A percentile compares a stretch with the other conserved stretches of the same genome.
Evolutionary conservation across 2,888 invertebrate species (phyloP).

Genomic region (Therioaphis trifolii): DNA sequence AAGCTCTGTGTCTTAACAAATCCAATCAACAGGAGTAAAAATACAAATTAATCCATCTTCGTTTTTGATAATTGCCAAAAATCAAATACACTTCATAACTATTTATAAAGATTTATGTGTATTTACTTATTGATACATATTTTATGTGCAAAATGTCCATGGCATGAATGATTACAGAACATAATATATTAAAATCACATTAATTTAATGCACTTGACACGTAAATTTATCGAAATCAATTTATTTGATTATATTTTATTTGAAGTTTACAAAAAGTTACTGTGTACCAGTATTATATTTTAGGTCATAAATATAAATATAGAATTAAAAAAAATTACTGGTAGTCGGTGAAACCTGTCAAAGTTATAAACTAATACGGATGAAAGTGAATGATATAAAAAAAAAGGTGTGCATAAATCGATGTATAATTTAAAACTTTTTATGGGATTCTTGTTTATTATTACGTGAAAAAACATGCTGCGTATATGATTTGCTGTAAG

Average conservation of each 20-base stretch:
- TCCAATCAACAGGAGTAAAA: too few species aligned
- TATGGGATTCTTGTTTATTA: too few species aligned
- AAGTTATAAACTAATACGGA: neutral
- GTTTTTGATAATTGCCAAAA: too few species aligned
- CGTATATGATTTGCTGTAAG: too few species aligned
- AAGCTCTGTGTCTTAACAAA: too few species aligned
- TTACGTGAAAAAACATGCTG: too few species aligned
- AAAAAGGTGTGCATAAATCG: neutral
- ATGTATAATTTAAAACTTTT: neutral
- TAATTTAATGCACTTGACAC: neutral
- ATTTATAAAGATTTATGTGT: too few species aligned
- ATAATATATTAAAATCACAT: neutral
- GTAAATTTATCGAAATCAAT: neutral
- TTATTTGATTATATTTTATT: neutral
- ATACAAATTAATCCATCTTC: too few species aligned
- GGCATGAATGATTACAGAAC: too few species aligned
- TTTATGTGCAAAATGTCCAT: too few species aligned
- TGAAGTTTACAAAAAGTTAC: neutral
- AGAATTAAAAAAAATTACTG: neutral
- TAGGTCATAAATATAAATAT: neutral
- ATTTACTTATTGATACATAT: too few species aligned
- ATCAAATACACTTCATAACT: too few species aligned
- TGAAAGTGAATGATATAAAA: neutral
- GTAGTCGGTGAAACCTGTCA: neutral
- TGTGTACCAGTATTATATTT: neutral